Percentiles rank a stretch among this genome's conserved stretches.
phyloP scores from a whole-genome alignment of 1,140 invertebrate species.

The Drosophila sechellia region DNA sequence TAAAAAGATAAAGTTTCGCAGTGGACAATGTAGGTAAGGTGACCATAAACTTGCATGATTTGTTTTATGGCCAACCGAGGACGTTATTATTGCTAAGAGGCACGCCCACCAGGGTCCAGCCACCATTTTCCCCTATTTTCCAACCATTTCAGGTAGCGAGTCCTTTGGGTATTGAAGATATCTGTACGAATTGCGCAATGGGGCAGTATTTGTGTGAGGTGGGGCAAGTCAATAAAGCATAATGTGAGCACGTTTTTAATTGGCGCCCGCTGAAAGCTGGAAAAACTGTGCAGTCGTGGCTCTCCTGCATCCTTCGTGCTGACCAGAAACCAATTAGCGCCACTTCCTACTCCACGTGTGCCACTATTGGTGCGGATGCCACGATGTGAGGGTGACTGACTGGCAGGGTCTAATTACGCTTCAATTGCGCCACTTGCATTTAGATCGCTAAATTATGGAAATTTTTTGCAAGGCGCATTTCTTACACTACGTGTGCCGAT shows the following conservation, averaged over 20 bases:
- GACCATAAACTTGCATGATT: slow-evolving; percentile 83
- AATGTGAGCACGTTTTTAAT: slow-evolving; percentile 83
- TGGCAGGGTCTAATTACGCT: slow-evolving; percentile 83
- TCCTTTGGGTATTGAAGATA: slow-evolving; percentile 51
- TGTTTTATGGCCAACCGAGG: slow-evolving; percentile 81
- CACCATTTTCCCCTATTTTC: neutral
- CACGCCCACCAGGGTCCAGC: slow-evolving; percentile 52
- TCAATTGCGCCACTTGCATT: slow-evolving; percentile 84
- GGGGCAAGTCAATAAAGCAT: slow-evolving; percentile 78
- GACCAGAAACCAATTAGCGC: slow-evolving; percentile 81
- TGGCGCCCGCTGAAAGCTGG: slow-evolving; percentile 71
- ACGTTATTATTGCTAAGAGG: slow-evolving; percentile 82
- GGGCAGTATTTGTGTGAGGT: neutral
- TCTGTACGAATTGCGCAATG: slow-evolving; percentile 23
- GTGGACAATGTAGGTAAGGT: slow-evolving; percentile 71
- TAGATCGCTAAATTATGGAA: slow-evolving; percentile 84
- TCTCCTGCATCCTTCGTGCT: slow-evolving; percentile 37
- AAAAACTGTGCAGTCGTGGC: slow-evolving; percentile 1
- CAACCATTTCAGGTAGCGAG: slow-evolving; percentile 25
- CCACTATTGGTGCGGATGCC: neutral
- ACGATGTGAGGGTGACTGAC: slow-evolving; percentile 45
- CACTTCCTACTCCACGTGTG: slow-evolving; percentile 46
- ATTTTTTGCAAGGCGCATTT: slow-evolving; percentile 82
- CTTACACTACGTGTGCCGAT: slow-evolving; percentile 41
- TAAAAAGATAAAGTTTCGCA: slow-evolving; percentile 80